Conservation (phyloP, 92 coral and sea anemone genomes). For the Epizoanthus scotinus region DNA sequence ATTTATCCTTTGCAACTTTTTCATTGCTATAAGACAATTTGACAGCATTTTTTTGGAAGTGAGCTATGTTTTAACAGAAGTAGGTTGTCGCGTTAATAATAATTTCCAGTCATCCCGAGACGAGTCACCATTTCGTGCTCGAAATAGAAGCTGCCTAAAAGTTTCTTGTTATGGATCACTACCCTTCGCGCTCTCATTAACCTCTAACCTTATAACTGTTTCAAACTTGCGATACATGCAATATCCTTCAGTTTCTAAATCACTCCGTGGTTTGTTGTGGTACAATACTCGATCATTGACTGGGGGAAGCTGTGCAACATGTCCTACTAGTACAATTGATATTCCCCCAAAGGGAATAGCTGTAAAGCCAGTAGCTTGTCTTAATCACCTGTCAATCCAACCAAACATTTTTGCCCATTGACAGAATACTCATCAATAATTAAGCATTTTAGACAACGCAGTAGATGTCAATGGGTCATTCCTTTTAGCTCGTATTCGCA, state of each 20-base stretch:
- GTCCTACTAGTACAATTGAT: constrained; percentile 59
- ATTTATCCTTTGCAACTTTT: constrained; percentile 49
- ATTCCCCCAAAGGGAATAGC: constrained; percentile 60
- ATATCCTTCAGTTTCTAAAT: constrained; percentile 45
- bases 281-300: constrained; percentile 50
- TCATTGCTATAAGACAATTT: constrained; percentile 55
- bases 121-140: constrained; percentile 60
- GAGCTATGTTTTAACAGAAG: constrained; percentile 32
- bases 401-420: constrained; percentile 57
- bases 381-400: constrained; percentile 56
- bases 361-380: constrained; percentile 55
- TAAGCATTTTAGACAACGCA: constrained; percentile 37
- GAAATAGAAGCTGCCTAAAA: constrained; percentile 44
- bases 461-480: constrained; percentile 32
- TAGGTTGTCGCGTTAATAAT: constrained; percentile 48
- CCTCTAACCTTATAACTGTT: constrained; percentile 44
- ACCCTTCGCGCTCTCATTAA: constrained; percentile 51
- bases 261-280: constrained; percentile 51
- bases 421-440: constrained; percentile 65
- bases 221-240: constrained; percentile 55
- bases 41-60: constrained; percentile 33
- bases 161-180: constrained; percentile 24
- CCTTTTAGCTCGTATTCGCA: constrained; percentile 50
- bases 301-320: constrained; percentile 63
- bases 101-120: constrained; percentile 49